Conservation (phyloP, 2,888 invertebrate species). For the Coleophora flavipennella region DNA sequence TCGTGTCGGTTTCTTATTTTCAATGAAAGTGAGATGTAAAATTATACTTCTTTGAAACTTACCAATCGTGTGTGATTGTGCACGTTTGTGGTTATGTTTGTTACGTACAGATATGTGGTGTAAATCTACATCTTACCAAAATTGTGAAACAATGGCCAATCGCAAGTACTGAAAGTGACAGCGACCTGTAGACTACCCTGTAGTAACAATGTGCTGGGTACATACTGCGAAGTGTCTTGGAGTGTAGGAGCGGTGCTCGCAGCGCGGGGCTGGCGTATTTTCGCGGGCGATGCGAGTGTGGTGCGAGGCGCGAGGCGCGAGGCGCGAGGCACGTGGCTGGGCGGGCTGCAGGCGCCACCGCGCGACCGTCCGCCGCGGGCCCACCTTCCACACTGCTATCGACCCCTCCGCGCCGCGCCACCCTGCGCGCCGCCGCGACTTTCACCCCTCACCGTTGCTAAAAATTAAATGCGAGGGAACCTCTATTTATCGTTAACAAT, state of each 20-base stretch:
- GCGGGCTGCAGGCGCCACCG: constrained; percentile 13
- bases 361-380: constrained; percentile 31
- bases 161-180: not conserved
- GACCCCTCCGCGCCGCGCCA: constrained; percentile 23
- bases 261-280: too few species aligned
- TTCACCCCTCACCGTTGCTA: constrained; percentile 50
- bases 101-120: too few species aligned
- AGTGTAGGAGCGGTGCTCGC: too few species aligned
- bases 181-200: not conserved
- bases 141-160: too few species aligned
- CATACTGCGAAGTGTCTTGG: too few species aligned
- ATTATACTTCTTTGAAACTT: too few species aligned
- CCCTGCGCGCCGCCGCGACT: constrained; percentile 30
- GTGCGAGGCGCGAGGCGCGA: constrained; percentile 18
- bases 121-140: too few species aligned
- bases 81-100: too few species aligned
- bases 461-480: constrained; percentile 49
- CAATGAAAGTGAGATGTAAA: too few species aligned
- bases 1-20: too few species aligned
- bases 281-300: not conserved
- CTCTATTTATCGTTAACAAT: constrained; percentile 38
- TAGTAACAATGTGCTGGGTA: too few species aligned
- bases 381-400: constrained; percentile 14
- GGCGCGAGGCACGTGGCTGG: constrained; percentile 22
- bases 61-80: too few species aligned